These are phyloP conservation scores for Strongylocentrotus purpuratus DNA, from an alignment of 35 echinoderm and acorn worm genomes.

Conservation along the genomic window DNA sequence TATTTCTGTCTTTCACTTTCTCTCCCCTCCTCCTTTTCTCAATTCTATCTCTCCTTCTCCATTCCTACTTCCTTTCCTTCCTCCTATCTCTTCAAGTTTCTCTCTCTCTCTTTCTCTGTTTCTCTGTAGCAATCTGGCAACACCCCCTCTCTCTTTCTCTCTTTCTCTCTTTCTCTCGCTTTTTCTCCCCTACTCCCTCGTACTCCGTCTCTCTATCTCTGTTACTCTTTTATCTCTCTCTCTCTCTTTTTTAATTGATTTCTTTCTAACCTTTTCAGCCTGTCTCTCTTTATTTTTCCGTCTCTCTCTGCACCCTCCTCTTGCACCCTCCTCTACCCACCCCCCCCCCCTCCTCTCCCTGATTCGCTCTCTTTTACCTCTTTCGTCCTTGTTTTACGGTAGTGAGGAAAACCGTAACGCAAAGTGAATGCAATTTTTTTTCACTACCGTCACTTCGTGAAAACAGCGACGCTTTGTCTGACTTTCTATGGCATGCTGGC, in stretches of 20 bases:
- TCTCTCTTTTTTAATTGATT: not conserved
- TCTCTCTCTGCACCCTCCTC: not conserved
- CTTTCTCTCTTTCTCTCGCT: not conserved
- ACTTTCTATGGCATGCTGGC: not conserved
- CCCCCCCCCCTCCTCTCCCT: not conserved
- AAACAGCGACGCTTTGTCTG: too few species aligned
- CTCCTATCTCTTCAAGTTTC: not conserved
- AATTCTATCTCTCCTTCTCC: not conserved
- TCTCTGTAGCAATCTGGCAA: not conserved
- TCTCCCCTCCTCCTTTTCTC: not conserved
- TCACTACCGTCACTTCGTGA: too few species aligned
- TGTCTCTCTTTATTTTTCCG: not conserved
- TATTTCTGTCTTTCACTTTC: slow-evolving; percentile 29
- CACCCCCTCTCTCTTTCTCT: not conserved
- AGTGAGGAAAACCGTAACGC: too few species aligned
- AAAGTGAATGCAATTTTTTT: too few species aligned
- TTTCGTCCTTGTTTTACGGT: too few species aligned
- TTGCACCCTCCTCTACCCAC: not conserved
- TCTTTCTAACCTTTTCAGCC: not conserved
- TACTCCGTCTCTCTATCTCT: not conserved
- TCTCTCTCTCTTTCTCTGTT: not conserved
- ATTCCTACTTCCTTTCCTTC: not conserved
- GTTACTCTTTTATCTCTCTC: not conserved
- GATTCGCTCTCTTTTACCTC: not conserved
- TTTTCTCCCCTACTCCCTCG: not conserved